phyloP scores from a whole-genome alignment of 2,797 vertebrate genomes.

The Pygocentrus nattereri region DNA sequence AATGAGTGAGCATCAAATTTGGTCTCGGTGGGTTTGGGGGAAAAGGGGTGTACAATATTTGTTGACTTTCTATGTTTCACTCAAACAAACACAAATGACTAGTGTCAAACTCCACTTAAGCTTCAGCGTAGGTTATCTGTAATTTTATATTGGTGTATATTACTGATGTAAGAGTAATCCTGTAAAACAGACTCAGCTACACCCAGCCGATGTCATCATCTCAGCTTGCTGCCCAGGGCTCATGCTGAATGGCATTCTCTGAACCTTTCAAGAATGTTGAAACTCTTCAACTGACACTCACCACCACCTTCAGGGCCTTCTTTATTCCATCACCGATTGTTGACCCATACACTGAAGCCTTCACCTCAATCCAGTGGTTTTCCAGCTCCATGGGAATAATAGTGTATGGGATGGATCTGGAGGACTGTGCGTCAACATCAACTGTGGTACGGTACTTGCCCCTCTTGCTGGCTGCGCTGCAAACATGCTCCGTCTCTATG shows the following conservation, averaged over 20 bases:
- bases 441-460: conserved; percentile 63
- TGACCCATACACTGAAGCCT: conserved; percentile 63
- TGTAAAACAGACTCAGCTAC: background rate
- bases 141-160: background rate
- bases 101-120: background rate
- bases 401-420: conserved; percentile 70
- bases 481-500: conserved; percentile 75
- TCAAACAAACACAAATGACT: background rate
- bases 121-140: background rate
- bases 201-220: background rate
- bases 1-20: no score
- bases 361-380: conserved; percentile 76
- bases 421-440: conserved; percentile 59
- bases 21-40: no score
- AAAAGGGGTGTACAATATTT: no score
- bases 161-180: background rate
- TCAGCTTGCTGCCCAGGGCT: no score
- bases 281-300: conserved; percentile 64
- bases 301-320: conserved; percentile 82
- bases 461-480: conserved; percentile 78
- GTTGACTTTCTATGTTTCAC: no score
- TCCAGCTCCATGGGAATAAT: conserved; percentile 77
- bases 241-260: background rate
- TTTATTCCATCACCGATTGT: conserved; percentile 72
- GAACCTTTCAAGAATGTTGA: no score